A percentile compares a stretch with the other conserved stretches of the same genome.
These are phyloP conservation scores for Pseudomyrmex concolor DNA, from an alignment of 1,140 invertebrate genomes.

Conservation along the genomic window DNA sequence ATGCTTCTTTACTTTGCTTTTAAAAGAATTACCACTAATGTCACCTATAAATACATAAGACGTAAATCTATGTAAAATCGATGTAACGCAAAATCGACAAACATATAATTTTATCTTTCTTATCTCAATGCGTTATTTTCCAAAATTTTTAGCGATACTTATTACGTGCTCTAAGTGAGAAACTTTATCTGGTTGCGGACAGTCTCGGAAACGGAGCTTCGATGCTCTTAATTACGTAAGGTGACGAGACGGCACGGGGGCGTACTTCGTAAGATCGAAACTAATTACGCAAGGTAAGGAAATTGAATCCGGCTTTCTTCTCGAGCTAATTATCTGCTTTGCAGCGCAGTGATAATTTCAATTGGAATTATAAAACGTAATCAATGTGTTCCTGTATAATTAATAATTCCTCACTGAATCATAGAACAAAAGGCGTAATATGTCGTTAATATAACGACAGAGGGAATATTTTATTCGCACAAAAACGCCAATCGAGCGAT, in stretches of 20 bases:
- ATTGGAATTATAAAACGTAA: conserved; percentile 55
- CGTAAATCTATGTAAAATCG: background rate
- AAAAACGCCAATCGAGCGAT: conserved; percentile 3
- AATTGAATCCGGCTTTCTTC: conserved; percentile 67
- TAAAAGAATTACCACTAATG: background rate
- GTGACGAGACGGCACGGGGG: conserved; percentile 6
- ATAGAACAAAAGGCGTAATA: too few species aligned
- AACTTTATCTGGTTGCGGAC: conserved; percentile 10
- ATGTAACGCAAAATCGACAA: too few species aligned
- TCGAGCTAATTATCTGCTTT: conserved; percentile 61
- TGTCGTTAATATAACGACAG: too few species aligned
- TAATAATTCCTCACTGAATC: background rate
- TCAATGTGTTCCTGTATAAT: background rate
- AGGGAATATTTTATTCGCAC: background rate
- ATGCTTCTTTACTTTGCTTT: background rate
- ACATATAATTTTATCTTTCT: too few species aligned
- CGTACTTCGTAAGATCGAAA: conserved; percentile 60
- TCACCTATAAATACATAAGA: background rate
- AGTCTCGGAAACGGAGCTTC: conserved; percentile 8
- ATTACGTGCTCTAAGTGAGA: conserved; percentile 2
- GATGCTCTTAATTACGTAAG: conserved; percentile 47
- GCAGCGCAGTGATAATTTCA: conserved; percentile 53
- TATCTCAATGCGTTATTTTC: background rate
- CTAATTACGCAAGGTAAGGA: conserved; percentile 66
- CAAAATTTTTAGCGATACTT: background rate